These are phyloP conservation scores for Psammodynastes pulverulentus DNA, from an alignment of 2,113 vertebrate genomes.

Conservation along the genomic window DNA sequence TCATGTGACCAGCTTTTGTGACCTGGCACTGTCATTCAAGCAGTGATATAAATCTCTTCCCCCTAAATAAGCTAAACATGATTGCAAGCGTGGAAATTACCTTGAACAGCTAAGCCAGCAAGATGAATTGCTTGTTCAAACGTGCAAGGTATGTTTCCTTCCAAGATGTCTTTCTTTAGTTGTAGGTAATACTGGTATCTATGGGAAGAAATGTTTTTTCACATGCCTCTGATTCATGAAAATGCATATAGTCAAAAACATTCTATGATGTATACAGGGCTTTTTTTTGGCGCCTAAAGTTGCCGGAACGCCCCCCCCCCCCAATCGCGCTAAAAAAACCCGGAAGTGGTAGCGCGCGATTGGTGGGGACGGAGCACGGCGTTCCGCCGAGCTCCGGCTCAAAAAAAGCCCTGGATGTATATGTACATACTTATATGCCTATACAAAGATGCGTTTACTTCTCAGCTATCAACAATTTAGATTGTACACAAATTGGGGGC, in stretches of 20 bases:
- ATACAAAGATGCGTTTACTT: not conserved
- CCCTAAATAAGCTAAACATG: slow-evolving; percentile 8
- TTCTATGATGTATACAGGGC: no score
- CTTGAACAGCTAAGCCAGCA: slow-evolving; percentile 95
- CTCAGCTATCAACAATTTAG: not conserved
- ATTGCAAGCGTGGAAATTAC: slow-evolving; percentile 67
- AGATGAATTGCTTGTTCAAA: slow-evolving; percentile 91
- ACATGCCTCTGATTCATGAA: not conserved
- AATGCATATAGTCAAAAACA: not conserved
- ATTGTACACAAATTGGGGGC: not conserved
- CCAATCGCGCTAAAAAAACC: no score
- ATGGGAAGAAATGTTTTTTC: slow-evolving; percentile 17
- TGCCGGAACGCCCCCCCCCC: no score
- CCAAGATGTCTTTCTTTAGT: slow-evolving; percentile 95
- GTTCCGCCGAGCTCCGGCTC: no score
- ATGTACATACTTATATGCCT: not conserved
- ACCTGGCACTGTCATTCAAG: slow-evolving; percentile 9
- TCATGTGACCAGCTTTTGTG: not conserved
- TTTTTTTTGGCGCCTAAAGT: no score
- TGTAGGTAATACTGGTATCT: slow-evolving; percentile 99
- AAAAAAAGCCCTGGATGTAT: no score
- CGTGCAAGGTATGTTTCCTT: slow-evolving; percentile 90
- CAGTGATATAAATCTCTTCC: not conserved
- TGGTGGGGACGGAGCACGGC: no score
- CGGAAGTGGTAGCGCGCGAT: no score